Evolutionary conservation across 2,113 vertebrate genomes (phyloP), one percentile per base, ranked within the genome.

Genomic region (Tychaedon coryphoeus): DNA sequence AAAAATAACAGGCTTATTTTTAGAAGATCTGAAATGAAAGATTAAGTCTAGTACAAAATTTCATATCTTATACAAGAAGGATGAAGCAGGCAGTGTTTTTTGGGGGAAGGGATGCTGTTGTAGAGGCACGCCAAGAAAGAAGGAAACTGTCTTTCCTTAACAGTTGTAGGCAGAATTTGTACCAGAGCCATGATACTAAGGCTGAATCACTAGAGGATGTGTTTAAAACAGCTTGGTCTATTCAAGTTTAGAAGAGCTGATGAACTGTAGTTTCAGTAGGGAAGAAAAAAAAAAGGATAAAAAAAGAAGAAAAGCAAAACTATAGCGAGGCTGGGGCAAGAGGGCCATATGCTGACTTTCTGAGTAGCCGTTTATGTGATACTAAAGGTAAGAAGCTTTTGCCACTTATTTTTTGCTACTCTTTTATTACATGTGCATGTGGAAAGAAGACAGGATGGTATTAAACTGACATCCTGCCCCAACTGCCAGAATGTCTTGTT

Each of bases 161-260:
- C 96, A 96, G 94, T 95, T 97, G 96, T 96, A 97, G 96, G 96
- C 95, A 97, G 96, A 96, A 97, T 88, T 97, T 97, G 96, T 97
- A 97, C 92, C 92, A 92, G 86, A 95, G 96, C 96, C 96, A 97
- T 94, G 86, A 93, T 94, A 90, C 95, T 86, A 88, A 94, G 96
- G 88, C 95, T 97, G 96, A 97, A 95, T 97, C 95, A 96, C 95
- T 95, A 95, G 86, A 97, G 95, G 96, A 97, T 97, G 92, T 97
- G 96, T 97, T 97, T 97, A 97, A 97, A 97, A 97, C 96, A 97
- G 96, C 96, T 97, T 97, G 96, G 96, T 97, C 96, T 97, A 97
- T 96, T 97, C 96, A 96, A 96, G 95, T 95, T 93, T 93, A 94
- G 96, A 94, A 97, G 79, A 95, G 60, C 75, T 94, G 94, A 95